phyloP scores from a whole-genome alignment of 1,140 invertebrate genomes.

The Papilio aristodemus region DNA sequence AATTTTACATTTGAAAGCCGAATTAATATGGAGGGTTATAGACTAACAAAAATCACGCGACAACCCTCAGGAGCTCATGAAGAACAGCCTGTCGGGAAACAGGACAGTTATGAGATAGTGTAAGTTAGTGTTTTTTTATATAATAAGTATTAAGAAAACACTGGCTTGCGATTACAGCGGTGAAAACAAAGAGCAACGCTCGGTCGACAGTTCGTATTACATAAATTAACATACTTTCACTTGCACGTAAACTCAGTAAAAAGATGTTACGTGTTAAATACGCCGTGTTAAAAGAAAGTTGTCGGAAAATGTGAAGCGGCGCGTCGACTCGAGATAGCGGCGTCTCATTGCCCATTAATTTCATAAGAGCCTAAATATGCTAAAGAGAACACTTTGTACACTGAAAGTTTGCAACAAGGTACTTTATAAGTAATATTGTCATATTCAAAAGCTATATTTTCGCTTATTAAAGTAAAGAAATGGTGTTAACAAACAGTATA shows the following conservation, averaged over 20 bases:
- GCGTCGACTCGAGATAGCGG: slow-evolving; percentile 42
- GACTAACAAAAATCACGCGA: too few species aligned
- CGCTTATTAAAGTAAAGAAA: neutral
- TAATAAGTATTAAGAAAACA: too few species aligned
- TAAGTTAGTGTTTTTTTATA: too few species aligned
- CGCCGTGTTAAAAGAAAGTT: slow-evolving; percentile 49
- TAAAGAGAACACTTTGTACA: slow-evolving; percentile 47
- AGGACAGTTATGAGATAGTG: too few species aligned
- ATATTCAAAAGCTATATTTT: neutral
- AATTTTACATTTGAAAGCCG: too few species aligned
- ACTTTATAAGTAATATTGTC: neutral
- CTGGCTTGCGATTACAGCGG: too few species aligned
- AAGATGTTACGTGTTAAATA: slow-evolving; percentile 44
- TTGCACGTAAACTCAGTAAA: slow-evolving; percentile 25
- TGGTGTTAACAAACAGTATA: too few species aligned
- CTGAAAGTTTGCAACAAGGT: neutral
- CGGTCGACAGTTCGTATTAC: neutral
- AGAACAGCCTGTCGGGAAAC: too few species aligned
- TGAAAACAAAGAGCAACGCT: neutral
- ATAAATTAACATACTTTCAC: slow-evolving; percentile 21
- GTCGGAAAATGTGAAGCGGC: slow-evolving; percentile 53
- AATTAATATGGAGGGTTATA: too few species aligned
- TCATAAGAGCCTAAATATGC: slow-evolving; percentile 69
- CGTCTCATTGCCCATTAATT: slow-evolving; percentile 62
- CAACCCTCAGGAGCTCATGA: too few species aligned